These are phyloP conservation scores for Amphiprion clarkii DNA, from an alignment of 2,797 vertebrate genomes.

Conservation along the genomic window DNA sequence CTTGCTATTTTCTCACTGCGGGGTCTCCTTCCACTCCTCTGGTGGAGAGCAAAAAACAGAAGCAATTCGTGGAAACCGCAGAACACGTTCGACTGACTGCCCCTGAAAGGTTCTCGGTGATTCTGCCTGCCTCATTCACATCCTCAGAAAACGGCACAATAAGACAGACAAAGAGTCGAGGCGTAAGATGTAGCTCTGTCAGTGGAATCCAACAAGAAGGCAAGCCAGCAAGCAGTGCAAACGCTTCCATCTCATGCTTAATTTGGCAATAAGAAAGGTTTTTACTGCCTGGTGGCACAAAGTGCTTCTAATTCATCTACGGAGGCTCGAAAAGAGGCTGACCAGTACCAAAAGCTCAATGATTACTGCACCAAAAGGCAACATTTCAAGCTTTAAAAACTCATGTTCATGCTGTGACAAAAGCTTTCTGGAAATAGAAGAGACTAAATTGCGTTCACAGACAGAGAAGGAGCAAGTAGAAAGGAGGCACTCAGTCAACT, in stretches of 20 bases:
- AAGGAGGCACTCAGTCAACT: not conserved
- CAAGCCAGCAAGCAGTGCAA: slow-evolving; percentile 14
- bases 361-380: not conserved
- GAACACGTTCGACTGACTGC: slow-evolving; percentile 34
- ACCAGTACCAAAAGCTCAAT: slow-evolving; percentile 17
- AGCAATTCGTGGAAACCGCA: slow-evolving; percentile 51
- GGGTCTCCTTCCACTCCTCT: slow-evolving; percentile 48
- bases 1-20: slow-evolving; percentile 55
- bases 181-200: slow-evolving; percentile 28
- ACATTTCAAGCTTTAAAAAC: slow-evolving; percentile 22
- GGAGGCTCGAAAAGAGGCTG: slow-evolving; percentile 27
- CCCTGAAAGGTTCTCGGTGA: slow-evolving; percentile 59
- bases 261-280: slow-evolving; percentile 31
- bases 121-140: slow-evolving; percentile 32
- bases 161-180: slow-evolving; percentile 41
- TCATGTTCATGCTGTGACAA: not conserved
- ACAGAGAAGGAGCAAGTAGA: slow-evolving; percentile 1
- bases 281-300: slow-evolving; percentile 19
- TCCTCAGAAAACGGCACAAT: slow-evolving; percentile 42
- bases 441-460: not conserved
- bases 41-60: slow-evolving; percentile 53
- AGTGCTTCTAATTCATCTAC: slow-evolving; percentile 24
- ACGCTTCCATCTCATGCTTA: slow-evolving; percentile 30
- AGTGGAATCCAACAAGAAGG: slow-evolving; percentile 10
- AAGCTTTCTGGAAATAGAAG: not conserved